Base-by-base conservation (phyloP, 2,888 invertebrate species). In the Isoperla grammatica region DNA sequence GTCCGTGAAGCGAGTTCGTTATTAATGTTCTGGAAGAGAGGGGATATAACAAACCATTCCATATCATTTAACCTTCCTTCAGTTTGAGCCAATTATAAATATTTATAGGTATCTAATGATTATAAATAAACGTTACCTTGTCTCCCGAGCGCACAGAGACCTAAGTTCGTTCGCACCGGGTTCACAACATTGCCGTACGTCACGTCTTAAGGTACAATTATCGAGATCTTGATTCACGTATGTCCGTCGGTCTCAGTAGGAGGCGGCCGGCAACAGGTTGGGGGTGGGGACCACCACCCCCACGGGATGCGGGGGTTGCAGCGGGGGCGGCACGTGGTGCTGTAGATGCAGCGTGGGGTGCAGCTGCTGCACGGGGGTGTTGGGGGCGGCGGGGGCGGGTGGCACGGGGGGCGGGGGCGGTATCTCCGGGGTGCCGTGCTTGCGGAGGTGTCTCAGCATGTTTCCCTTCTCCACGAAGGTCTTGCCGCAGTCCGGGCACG, bases 381-480 rank as follows among this genome's bases (percentile, higher is more conserved):
- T 22, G 29, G 17, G 20, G 2, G 56, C 49, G 53, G 56, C 37
- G 46, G 49, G 37, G 35, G 60, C 45, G 29, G 50, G 20, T 19
- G 53, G 40, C 17, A 49, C 43, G 12, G 45, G 39, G 11, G 61
- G 23, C 15, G 55, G 40, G 17, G 22, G 29, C n/a, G 67, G 43
- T 59, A 57, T 55, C 66, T 67, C 17, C 66, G 68, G 48, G 74
- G 75, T 76, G 22, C 79, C 79, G 69, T 89, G 89, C 70, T 87
- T 88, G 63, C 85, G 79, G 69, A 87, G 76, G 70, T 90, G 90
- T 54, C 89, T 78, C 69, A 86, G 72, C 76, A 90, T 80, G 71
- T 89, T 90, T 15, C 89, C 89, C 64, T 88, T 82, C 77, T 90
- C 90, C 57, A 88, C 89, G 72, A 90, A 90, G 19, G 83, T 84